phyloP scores from a whole-genome alignment of 2,888 invertebrate genomes.

The Mantis religiosa region DNA sequence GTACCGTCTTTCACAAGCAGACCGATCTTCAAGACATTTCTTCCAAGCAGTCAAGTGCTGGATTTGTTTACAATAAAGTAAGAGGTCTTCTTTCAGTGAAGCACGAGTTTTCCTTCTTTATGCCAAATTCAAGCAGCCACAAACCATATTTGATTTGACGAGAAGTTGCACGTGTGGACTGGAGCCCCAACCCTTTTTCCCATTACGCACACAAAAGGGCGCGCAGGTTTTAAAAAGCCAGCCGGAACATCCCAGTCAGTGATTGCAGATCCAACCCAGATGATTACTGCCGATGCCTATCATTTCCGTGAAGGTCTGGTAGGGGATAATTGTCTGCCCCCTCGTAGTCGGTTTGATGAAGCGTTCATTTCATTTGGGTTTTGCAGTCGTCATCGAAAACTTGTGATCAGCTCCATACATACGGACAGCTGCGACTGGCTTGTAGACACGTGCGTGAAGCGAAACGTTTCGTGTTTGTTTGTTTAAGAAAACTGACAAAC shows the following conservation, averaged over 20 bases:
- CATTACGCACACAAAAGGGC: background rate
- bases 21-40: too few species aligned
- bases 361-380: constrained; percentile 20
- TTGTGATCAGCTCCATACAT: background rate
- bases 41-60: too few species aligned
- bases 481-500: background rate
- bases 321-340: background rate
- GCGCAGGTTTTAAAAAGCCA: background rate
- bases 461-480: background rate
- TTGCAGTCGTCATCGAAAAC: constrained; percentile 11
- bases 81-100: too few species aligned
- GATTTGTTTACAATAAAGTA: too few species aligned
- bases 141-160: background rate
- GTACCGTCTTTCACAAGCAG: too few species aligned
- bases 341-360: constrained; percentile 1
- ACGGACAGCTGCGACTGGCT: background rate
- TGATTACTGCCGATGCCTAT: background rate
- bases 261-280: background rate
- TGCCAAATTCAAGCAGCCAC: background rate
- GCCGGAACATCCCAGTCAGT: background rate
- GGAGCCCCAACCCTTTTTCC: background rate
- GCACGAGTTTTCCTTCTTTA: background rate
- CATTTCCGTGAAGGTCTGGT: background rate
- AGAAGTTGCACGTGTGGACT: background rate
- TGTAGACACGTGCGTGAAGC: background rate